These are phyloP conservation scores for Portunus trituberculatus DNA, from an alignment of 1,140 invertebrate species.

Conservation along the genomic window DNA sequence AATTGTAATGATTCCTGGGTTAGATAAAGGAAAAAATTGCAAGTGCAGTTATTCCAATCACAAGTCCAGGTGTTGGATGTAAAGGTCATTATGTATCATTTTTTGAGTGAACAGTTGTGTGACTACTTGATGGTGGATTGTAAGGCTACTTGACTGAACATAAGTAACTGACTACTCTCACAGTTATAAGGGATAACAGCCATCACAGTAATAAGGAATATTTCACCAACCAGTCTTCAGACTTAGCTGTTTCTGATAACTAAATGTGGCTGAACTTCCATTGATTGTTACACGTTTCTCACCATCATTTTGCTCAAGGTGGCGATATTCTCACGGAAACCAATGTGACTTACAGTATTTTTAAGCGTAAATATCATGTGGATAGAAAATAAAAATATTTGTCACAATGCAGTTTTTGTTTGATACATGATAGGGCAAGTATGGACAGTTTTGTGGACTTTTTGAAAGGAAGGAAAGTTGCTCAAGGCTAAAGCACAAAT, in stretches of 20 bases:
- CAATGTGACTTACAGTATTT: constrained; percentile 14
- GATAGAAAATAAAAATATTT: constrained; percentile 4
- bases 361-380: constrained; percentile 2
- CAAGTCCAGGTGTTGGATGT: too few species aligned
- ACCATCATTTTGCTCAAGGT: neutral
- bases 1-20: too few species aligned
- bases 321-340: neutral
- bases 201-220: neutral
- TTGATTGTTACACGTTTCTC: neutral
- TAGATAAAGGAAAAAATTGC: too few species aligned
- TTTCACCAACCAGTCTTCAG: too few species aligned
- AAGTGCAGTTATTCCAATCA: too few species aligned
- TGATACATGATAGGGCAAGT: neutral
- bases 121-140: neutral
- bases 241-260: neutral
- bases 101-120: neutral
- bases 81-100: too few species aligned
- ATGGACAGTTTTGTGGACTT: too few species aligned
- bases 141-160: neutral
- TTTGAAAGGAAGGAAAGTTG: too few species aligned
- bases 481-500: too few species aligned
- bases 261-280: neutral
- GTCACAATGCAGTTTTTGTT: neutral
- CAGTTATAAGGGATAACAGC: neutral
- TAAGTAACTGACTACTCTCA: neutral